Evolutionary conservation across 2,797 vertebrate species (phyloP).

Genomic region (Oceanodroma leucorhoa): DNA sequence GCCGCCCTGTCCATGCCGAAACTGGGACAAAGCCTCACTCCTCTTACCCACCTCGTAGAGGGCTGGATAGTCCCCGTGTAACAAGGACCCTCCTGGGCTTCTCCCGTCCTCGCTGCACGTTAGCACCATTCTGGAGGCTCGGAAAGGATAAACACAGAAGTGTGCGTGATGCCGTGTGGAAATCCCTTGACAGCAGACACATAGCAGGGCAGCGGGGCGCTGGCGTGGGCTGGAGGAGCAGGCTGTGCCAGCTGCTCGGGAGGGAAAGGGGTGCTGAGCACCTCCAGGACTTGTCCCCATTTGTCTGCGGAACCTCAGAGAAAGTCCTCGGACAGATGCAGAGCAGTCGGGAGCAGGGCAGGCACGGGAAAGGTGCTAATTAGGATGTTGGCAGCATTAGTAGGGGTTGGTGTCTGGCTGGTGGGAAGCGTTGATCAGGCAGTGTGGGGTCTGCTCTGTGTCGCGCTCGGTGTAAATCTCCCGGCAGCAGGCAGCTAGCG

Average conservation of each 20-base stretch:
- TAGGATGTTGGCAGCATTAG: slow-evolving; percentile 32
- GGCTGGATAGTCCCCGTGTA: accelerated
- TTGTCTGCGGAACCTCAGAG: not conserved
- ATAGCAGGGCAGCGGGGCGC: not conserved
- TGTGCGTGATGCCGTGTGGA: not conserved
- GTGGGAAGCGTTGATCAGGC: not conserved
- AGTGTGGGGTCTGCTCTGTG: not conserved
- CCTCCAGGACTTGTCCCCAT: not conserved
- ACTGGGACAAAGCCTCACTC: not conserved
- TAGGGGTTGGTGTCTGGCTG: not conserved
- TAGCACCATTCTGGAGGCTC: not conserved
- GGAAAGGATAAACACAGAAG: not conserved
- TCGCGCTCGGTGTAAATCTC: accelerated
- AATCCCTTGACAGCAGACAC: not conserved
- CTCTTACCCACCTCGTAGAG: not conserved
- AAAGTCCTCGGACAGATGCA: not conserved
- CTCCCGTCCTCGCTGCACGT: accelerated
- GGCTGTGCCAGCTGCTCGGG: not conserved
- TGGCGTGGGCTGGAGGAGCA: not conserved
- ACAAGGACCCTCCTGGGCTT: not conserved
- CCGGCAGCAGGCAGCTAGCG: not conserved
- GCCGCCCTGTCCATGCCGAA: accelerated
- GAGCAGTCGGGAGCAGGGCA: not conserved
- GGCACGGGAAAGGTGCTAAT: slow-evolving; percentile 17
- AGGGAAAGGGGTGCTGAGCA: not conserved